phyloP scores from a whole-genome alignment of 2,888 invertebrate genomes.

The Vandiemenella viatica region DNA sequence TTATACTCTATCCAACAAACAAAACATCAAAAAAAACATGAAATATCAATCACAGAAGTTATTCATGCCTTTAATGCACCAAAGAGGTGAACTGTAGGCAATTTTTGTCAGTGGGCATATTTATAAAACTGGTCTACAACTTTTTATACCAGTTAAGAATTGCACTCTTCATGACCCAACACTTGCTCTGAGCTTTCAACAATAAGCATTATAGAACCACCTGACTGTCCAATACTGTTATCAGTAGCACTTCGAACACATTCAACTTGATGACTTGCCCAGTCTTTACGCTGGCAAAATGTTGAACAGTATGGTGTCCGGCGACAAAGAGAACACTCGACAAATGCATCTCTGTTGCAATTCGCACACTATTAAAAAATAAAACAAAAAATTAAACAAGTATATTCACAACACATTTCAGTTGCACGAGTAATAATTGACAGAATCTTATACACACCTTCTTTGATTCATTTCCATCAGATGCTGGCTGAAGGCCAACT shows the following conservation, averaged over 20 bases:
- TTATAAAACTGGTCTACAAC: no score
- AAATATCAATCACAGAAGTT: no score
- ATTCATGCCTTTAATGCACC: no score
- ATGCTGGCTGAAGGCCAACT: conserved; percentile 36
- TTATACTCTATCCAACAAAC: no score
- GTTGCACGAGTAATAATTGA: background rate
- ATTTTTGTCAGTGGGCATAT: no score
- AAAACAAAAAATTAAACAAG: conserved; percentile 1
- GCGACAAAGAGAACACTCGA: conserved; percentile 74
- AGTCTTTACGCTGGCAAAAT: conserved; percentile 81
- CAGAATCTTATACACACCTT: conserved; percentile 37
- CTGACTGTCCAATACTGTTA: conserved; percentile 29
- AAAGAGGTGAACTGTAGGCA: no score
- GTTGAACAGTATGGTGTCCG: conserved; percentile 79
- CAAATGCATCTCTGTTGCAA: conserved; percentile 73
- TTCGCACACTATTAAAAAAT: conserved; percentile 57
- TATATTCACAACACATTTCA: conserved; percentile 4
- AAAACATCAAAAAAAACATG: no score
- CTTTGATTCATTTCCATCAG: conserved; percentile 50
- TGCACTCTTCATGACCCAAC: conserved; percentile 3
- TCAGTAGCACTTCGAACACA: conserved; percentile 50
- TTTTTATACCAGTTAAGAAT: no score
- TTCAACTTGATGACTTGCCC: conserved; percentile 74
- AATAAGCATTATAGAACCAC: conserved; percentile 61
- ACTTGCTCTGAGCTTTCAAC: conserved; percentile 45